Evolutionary conservation across 2,113 vertebrate genomes (phyloP).

Genomic region (Passer domesticus): DNA sequence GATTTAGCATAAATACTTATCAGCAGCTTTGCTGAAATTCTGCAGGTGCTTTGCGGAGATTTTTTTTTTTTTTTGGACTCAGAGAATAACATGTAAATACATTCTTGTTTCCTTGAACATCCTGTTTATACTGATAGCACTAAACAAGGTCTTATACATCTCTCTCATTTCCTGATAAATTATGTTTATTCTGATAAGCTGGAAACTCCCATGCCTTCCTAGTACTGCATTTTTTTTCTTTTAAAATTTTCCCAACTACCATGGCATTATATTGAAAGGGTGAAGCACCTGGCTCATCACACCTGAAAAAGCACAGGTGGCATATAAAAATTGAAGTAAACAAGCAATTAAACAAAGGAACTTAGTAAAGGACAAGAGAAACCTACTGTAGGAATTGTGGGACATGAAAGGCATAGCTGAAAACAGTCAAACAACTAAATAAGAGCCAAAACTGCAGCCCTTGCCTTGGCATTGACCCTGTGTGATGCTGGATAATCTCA

Average conservation of each 20-base stretch:
- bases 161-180: not conserved
- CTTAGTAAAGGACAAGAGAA: not conserved
- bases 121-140: not conserved
- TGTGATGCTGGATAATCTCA: not conserved
- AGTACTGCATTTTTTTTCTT: not conserved
- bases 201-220: not conserved
- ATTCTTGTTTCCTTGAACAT: not conserved
- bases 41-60: not conserved
- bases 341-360: not conserved
- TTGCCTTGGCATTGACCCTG: not conserved
- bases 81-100: not conserved
- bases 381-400: not conserved
- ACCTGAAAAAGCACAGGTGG: not conserved
- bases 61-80: not conserved
- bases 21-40: not conserved
- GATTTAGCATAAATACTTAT: not conserved
- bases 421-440: not conserved
- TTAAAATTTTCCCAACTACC: not conserved
- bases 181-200: not conserved
- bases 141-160: not conserved
- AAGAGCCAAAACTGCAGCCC: not conserved
- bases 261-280: not conserved
- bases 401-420: not conserved
- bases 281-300: not conserved
- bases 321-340: not conserved